Percentiles rank a stretch among this genome's conserved stretches.
Evolutionary conservation across 2,888 invertebrate species (phyloP).

Genomic region (Acleris laterana): DNA sequence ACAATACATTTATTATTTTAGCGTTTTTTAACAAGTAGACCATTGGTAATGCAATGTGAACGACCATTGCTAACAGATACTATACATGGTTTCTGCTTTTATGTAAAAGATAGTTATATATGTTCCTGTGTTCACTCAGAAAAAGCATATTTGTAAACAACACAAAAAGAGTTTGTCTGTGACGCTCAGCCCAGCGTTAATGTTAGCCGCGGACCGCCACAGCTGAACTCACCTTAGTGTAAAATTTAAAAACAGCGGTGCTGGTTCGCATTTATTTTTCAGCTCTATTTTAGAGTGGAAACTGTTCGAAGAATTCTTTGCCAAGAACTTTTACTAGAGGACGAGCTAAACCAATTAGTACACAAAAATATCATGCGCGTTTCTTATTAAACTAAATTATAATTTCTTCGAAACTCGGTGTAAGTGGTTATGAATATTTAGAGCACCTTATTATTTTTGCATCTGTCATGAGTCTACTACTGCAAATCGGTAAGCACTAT

Average conservation of each 20-base stretch:
- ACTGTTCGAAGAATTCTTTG: background rate
- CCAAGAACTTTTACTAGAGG: background rate
- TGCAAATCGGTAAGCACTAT: no score
- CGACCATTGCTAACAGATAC: no score
- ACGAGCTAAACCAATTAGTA: no score
- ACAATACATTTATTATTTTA: no score
- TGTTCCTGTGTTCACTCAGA: background rate
- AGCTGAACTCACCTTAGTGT: constrained; percentile 20
- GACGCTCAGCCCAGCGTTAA: constrained; percentile 8
- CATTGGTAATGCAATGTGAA: no score
- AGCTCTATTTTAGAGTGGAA: constrained; percentile 2
- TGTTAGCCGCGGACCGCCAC: constrained; percentile 14
- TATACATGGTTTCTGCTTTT: background rate
- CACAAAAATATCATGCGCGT: no score
- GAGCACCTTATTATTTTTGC: no score
- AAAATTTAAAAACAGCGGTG: constrained; percentile 14
- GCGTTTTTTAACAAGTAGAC: no score
- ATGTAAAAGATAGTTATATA: background rate
- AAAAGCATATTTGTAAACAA: constrained; percentile 1
- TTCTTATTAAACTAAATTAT: no score
- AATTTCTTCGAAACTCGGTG: no score
- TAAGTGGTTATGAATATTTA: no score
- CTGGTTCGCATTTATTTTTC: constrained; percentile 4
- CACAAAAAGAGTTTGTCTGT: background rate
- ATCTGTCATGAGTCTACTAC: no score